phyloP scores from a whole-genome alignment of 2,797 vertebrate genomes.

The Ambastaia sidthimunki region DNA sequence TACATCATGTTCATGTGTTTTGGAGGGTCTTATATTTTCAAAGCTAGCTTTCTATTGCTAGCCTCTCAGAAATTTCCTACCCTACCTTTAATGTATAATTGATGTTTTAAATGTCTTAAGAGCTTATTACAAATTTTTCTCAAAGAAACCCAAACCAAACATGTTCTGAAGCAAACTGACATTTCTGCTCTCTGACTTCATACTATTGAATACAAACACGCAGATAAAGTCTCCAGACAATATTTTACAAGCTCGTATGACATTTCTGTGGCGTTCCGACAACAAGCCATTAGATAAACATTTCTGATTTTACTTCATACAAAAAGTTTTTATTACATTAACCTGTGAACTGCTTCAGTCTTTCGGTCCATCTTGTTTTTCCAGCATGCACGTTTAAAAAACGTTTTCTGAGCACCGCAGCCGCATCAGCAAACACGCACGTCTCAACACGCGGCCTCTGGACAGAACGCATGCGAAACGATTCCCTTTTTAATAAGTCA shows the following conservation, averaged over 20 bases:
- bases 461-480: constrained; percentile 17
- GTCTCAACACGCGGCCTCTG: too few relatives aligned
- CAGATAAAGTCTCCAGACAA: neutral
- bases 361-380: neutral
- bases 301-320: neutral
- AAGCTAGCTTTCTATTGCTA: too few relatives aligned
- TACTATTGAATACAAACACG: too few relatives aligned
- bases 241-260: neutral
- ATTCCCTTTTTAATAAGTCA: constrained; percentile 17
- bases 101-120: too few relatives aligned
- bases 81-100: too few relatives aligned
- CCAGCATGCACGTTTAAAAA: neutral
- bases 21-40: too few relatives aligned
- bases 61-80: too few relatives aligned
- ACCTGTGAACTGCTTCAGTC: neutral
- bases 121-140: too few relatives aligned
- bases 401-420: neutral
- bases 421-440: neutral
- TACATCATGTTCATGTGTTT: too few relatives aligned
- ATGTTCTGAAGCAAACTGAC: neutral
- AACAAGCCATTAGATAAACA: neutral
- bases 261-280: neutral
- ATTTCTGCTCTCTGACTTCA: neutral
- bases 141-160: too few relatives aligned
- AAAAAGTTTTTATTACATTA: neutral